phyloP scores from a whole-genome alignment of 2,113 vertebrate genomes.

The Toxotes jaculatrix region DNA sequence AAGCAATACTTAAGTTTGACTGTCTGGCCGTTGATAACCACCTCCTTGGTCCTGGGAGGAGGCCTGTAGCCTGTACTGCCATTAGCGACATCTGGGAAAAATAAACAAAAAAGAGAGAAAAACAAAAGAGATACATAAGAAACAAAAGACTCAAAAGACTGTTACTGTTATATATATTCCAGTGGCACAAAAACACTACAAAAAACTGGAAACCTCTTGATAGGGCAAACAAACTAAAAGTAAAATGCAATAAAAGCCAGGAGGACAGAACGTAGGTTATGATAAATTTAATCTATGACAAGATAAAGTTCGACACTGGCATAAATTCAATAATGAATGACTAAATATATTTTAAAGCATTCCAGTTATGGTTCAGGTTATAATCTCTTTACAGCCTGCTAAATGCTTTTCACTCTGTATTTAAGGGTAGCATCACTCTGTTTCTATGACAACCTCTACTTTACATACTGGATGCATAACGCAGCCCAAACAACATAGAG shows the following conservation, averaged over 20 bases:
- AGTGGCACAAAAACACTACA: not conserved
- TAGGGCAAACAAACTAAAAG: no score
- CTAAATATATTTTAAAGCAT: not conserved
- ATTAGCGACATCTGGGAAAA: constrained; percentile 90
- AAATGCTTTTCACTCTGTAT: not conserved
- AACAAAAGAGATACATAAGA: not conserved
- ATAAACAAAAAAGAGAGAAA: constrained; percentile 15
- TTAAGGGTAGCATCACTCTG: not conserved
- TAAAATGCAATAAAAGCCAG: not conserved
- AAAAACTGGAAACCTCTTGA: no score
- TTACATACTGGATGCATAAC: not conserved
- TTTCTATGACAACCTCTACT: not conserved
- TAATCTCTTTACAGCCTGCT: not conserved
- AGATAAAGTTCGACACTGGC: no score
- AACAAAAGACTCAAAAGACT: not conserved
- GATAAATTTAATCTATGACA: no score
- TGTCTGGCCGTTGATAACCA: constrained; percentile 96
- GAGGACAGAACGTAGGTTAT: not conserved
- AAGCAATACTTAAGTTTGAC: constrained; percentile 99
- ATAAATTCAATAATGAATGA: not conserved
- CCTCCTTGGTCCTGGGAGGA: constrained; percentile 96
- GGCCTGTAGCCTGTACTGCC: constrained; percentile 94
- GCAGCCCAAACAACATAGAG: not conserved
- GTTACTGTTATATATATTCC: not conserved
- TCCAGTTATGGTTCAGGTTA: not conserved